phyloP scores from a whole-genome alignment of 2,888 invertebrate species.

The Hemicrepidius hirtus region DNA sequence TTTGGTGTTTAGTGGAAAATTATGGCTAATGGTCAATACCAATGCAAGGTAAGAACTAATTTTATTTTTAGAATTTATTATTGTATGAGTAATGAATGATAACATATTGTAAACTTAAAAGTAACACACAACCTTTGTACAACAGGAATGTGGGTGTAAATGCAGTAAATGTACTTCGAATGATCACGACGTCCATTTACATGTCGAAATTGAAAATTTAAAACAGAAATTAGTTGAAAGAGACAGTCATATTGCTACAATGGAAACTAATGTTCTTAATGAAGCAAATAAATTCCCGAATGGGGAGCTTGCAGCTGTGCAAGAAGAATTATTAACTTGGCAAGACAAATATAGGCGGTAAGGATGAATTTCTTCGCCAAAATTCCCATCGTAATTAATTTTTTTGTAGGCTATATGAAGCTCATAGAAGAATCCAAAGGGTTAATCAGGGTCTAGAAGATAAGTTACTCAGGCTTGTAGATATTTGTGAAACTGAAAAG shows the following conservation, averaged over 20 bases:
- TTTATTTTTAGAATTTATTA: constrained; percentile 41
- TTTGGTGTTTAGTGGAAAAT: background rate
- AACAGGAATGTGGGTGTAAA: constrained; percentile 78
- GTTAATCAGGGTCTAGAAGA: constrained; percentile 97
- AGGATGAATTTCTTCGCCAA: background rate
- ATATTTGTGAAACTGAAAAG: constrained; percentile 93
- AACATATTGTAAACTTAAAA: too few species aligned
- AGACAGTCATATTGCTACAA: constrained; percentile 87
- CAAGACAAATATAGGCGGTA: constrained; percentile 94
- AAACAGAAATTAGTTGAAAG: constrained; percentile 87
- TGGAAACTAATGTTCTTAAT: constrained; percentile 90
- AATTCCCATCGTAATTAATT: background rate
- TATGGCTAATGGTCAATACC: constrained; percentile 54
- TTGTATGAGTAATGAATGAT: background rate
- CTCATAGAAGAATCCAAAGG: constrained; percentile 94
- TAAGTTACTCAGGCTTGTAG: constrained; percentile 92
- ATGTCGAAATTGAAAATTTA: constrained; percentile 90
- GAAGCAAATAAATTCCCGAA: constrained; percentile 76
- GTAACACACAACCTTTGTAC: constrained; percentile 21
- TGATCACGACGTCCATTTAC: constrained; percentile 81
- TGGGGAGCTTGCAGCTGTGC: constrained; percentile 84
- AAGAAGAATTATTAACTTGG: constrained; percentile 90
- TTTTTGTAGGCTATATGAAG: constrained; percentile 85
- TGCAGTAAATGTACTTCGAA: constrained; percentile 74
- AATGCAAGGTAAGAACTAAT: constrained; percentile 57